Evolutionary conservation across 1,140 invertebrate genomes (phyloP).

Genomic region (Gerris buenoi): DNA sequence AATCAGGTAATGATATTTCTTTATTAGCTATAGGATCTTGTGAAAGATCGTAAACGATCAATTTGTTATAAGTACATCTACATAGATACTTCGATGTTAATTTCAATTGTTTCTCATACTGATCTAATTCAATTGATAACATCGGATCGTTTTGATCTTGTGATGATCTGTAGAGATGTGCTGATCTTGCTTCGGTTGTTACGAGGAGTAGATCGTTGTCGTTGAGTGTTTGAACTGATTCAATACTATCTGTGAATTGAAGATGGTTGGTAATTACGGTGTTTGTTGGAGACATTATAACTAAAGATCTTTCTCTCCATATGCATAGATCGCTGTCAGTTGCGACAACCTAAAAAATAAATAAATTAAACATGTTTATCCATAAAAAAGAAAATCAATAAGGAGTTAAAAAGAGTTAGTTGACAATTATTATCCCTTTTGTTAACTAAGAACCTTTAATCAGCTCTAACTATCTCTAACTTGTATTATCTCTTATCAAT

Average conservation of each 20-base stretch:
- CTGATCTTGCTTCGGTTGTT: background rate
- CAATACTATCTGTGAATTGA: background rate
- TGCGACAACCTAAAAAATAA: background rate
- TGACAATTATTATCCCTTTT: too few species aligned
- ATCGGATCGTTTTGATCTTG: too few species aligned
- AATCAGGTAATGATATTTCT: background rate
- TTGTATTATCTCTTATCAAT: too few species aligned
- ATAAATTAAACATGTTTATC: too few species aligned
- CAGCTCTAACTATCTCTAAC: too few species aligned
- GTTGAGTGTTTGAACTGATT: background rate
- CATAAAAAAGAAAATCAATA: background rate
- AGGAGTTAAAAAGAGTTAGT: background rate
- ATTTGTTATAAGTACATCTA: background rate
- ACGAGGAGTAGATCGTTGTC: background rate
- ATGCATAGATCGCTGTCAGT: background rate
- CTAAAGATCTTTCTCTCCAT: background rate
- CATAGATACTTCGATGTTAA: background rate
- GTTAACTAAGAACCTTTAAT: too few species aligned
- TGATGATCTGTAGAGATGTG: background rate
- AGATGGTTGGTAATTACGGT: background rate
- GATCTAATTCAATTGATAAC: too few species aligned
- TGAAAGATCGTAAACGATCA: background rate
- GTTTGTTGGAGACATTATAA: background rate
- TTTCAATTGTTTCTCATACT: too few species aligned
- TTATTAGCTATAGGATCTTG: background rate